Evolutionary conservation across 2,797 vertebrate species (phyloP), one percentile per base, ranked within the genome.

Genomic region (Leuciscus waleckii): DNA sequence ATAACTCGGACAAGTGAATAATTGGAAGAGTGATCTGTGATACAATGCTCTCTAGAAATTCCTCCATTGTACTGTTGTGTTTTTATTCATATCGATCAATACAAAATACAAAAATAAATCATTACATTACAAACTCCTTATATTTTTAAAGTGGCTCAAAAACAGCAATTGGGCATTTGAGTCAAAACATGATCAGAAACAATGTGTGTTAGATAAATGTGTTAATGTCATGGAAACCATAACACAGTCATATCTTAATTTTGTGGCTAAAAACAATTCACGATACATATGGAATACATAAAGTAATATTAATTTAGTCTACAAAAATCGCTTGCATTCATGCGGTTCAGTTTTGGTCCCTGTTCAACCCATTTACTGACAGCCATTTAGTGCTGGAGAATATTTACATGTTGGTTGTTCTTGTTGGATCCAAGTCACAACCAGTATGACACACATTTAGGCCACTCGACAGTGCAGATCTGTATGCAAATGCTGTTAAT

Each of bases 111-210:
- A 89, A 93, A 93, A 77, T 94, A 92, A 93, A 93, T 80, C 89
- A 87, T 90, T 87, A 88, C 83, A 91, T 92, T 87, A 91, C 92
- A 91, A 75, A 93, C 68, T 91, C 78, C 90, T 92, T 84, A 92
- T 87, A 91, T 91, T 90, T 93, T 94, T 84, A 80, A 95, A 95
- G 93, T 93, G 92, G 91, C 94, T 95, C 92, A 93, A 92, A 92
- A 87, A 90, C 84, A 70, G 70, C 46, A 69, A 80, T 79, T 54
- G 79, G 77, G 84, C 90, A 87, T 92, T 89, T 85, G 67, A 7
- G 85, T 58, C 83, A 86, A 89, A 89, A 87, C 71, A 21, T 90
- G 83, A 21, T 74, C 73, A 32, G 39, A 85, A 63, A 17, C 23
- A 51, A 26, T 11, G 67, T 43, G 76, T 78, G 56, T 67, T 85